Evolutionary conservation across 2,888 invertebrate genomes (phyloP).

Genomic region (Ectropis crepuscularia): DNA sequence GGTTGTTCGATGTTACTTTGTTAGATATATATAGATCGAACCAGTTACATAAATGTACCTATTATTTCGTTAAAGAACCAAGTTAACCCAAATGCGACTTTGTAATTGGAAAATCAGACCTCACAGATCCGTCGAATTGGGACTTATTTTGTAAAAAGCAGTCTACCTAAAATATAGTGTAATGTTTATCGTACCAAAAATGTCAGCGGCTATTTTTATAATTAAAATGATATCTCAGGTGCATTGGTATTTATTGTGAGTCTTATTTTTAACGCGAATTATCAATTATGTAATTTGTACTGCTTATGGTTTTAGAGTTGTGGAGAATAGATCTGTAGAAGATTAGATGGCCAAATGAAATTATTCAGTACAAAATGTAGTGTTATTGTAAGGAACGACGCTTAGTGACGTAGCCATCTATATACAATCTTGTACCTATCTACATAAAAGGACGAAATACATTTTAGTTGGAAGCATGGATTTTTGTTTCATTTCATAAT

Average conservation of each 20-base stretch:
- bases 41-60: slow-evolving; percentile 45
- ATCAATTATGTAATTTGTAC: slow-evolving; percentile 37
- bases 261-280: slow-evolving; percentile 39
- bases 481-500: slow-evolving; percentile 48
- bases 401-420: slow-evolving; percentile 66
- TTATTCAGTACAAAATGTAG: slow-evolving; percentile 79
- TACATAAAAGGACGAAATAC: slow-evolving; percentile 72
- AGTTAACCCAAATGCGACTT: no score
- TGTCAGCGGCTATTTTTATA: slow-evolving; percentile 71
- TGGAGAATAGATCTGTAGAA: slow-evolving; percentile 39
- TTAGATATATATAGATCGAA: slow-evolving; percentile 54
- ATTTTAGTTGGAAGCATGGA: slow-evolving; percentile 69
- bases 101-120: no score
- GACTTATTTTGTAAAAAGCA: no score
- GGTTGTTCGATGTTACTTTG: slow-evolving; percentile 52
- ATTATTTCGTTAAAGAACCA: no score
- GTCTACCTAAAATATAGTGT: slow-evolving; percentile 38
- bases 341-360: slow-evolving; percentile 64
- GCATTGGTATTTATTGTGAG: slow-evolving; percentile 52
- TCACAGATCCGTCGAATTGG: no score
- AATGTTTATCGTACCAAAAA: slow-evolving; percentile 72
- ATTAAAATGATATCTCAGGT: slow-evolving; percentile 51
- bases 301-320: slow-evolving; percentile 30
- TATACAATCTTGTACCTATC: slow-evolving; percentile 56
- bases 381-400: slow-evolving; percentile 51